phyloP scores from a whole-genome alignment of 2,113 vertebrate genomes.

The Cyanoderma ruficeps region DNA sequence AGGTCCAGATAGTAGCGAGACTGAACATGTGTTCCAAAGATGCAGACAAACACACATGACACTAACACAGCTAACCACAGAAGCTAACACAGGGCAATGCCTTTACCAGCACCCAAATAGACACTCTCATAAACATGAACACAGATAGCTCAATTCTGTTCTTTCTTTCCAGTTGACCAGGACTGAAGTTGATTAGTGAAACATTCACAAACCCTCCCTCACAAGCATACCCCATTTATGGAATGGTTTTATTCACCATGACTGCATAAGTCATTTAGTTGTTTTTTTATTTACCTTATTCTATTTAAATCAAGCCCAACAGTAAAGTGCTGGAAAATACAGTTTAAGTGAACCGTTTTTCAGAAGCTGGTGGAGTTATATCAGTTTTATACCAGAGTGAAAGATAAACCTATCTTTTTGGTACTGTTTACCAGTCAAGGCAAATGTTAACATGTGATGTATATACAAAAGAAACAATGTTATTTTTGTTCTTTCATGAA shows the following conservation, averaged over 20 bases:
- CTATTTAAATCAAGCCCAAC: background rate
- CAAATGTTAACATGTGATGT: background rate
- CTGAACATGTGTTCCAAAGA: background rate
- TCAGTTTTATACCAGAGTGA: background rate
- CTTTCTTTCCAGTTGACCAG: background rate
- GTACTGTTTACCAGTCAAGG: background rate
- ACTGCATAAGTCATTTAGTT: background rate
- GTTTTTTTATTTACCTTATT: conserved; percentile 5
- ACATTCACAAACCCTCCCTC: background rate
- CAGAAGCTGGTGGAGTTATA: background rate
- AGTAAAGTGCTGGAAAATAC: conserved; percentile 2
- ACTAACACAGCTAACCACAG: background rate
- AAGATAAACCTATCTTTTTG: background rate
- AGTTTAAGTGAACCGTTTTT: conserved; percentile 3
- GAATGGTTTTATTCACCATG: background rate
- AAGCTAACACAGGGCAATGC: background rate
- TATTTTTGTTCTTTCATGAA: conserved; percentile 64
- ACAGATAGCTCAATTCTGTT: background rate
- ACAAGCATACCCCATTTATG: background rate
- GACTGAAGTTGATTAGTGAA: background rate
- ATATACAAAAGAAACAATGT: background rate
- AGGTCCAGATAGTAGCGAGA: background rate
- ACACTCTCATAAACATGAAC: background rate
- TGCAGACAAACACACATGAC: background rate
- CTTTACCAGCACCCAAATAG: background rate